phyloP scores from a whole-genome alignment of 1,140 invertebrate species.

The Drosophila littoralis region DNA sequence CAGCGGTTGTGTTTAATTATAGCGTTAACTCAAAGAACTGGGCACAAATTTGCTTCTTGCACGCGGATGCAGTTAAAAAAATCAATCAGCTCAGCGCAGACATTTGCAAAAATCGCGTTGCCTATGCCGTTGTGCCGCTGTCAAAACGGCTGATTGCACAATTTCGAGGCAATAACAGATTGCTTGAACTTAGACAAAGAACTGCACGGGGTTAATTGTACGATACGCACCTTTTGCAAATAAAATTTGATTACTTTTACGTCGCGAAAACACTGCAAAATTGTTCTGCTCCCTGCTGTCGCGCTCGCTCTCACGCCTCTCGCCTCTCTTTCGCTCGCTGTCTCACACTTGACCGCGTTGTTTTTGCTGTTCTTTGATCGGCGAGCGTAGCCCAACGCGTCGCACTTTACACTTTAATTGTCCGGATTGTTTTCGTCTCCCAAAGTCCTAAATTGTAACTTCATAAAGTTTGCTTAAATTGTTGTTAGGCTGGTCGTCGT shows the following conservation, averaged over 20 bases:
- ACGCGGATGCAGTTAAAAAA: slow-evolving; percentile 65
- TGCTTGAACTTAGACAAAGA: slow-evolving; percentile 32
- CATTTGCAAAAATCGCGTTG: slow-evolving; percentile 71
- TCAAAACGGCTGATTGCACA: slow-evolving; percentile 51
- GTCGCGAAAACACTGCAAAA: slow-evolving; percentile 76
- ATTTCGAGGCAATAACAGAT: slow-evolving; percentile 34
- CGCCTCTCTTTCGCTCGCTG: slow-evolving; percentile 30
- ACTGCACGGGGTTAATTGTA: slow-evolving; percentile 27
- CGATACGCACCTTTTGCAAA: slow-evolving; percentile 65
- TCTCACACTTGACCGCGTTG: slow-evolving; percentile 37
- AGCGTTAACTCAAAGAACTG: slow-evolving; percentile 23
- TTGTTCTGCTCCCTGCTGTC: slow-evolving; percentile 58
- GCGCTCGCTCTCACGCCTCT: slow-evolving; percentile 56
- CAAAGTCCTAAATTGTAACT: not conserved
- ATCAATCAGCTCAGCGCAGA: slow-evolving; percentile 69
- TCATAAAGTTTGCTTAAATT: slow-evolving; percentile 31
- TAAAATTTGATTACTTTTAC: slow-evolving; percentile 67
- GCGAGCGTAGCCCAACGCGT: not conserved
- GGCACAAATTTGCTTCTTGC: slow-evolving; percentile 19
- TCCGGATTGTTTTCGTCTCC: not conserved
- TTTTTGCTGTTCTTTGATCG: slow-evolving; percentile 27
- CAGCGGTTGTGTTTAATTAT: slow-evolving; percentile 28
- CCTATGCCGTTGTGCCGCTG: not conserved
- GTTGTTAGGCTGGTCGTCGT: slow-evolving; percentile 21
- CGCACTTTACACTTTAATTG: slow-evolving; percentile 16